Evolutionary conservation across 2,113 vertebrate species (phyloP).

Genomic region (Oncorhynchus tshawytscha): DNA sequence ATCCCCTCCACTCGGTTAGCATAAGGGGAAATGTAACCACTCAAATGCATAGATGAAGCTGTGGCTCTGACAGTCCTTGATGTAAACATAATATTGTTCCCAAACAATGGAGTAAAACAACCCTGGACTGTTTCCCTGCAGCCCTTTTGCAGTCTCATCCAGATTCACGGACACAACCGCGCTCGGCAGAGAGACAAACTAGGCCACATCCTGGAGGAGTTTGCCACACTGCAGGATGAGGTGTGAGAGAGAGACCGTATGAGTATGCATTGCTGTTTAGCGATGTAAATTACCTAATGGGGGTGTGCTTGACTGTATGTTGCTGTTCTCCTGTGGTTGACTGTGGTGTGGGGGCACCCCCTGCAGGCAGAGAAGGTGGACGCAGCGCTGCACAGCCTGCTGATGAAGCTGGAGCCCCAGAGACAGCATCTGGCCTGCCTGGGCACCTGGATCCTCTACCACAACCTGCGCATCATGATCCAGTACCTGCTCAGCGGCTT

Average conservation of each 20-base stretch:
- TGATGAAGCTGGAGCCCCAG: conserved; percentile 96
- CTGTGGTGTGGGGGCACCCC: background rate
- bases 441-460: conserved; percentile 97
- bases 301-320: too few relatives aligned
- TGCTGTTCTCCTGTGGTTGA: too few relatives aligned
- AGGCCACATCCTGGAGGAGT: conserved; percentile 97
- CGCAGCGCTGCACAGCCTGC: conserved; percentile 91
- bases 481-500: conserved; percentile 98
- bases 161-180: conserved; percentile 97
- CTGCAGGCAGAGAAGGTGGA: conserved; percentile 95
- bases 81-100: too few relatives aligned
- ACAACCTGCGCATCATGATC: conserved; percentile 98
- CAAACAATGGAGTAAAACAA: background rate
- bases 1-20: too few relatives aligned
- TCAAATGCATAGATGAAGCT: too few relatives aligned
- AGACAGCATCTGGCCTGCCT: conserved; percentile 95
- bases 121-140: conserved; percentile 55
- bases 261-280: too few relatives aligned
- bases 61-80: too few relatives aligned
- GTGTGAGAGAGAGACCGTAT: conserved; percentile 56
- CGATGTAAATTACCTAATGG: too few relatives aligned
- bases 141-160: conserved; percentile 97
- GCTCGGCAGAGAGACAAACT: conserved; percentile 97
- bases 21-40: too few relatives aligned
- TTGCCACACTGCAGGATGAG: conserved; percentile 97